phyloP scores from a whole-genome alignment of 2,888 invertebrate species.

The Dasypolia templi region DNA sequence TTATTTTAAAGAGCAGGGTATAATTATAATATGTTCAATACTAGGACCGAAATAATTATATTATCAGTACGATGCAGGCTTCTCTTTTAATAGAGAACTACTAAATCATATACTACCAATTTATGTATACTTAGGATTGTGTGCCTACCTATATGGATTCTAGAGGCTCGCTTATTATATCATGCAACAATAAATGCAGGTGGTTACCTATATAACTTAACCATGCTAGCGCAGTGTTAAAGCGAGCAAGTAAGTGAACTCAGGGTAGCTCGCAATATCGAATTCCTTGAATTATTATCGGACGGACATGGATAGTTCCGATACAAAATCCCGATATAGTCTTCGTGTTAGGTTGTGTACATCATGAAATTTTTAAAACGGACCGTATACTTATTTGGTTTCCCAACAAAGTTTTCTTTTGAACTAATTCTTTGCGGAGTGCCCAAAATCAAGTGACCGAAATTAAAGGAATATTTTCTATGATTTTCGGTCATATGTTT shows the following conservation, averaged over 20 bases:
- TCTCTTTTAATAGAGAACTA: background rate
- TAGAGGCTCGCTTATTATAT: background rate
- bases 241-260: conserved; percentile 20
- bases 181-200: background rate
- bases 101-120: too few relatives aligned
- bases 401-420: background rate
- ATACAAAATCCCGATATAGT: background rate
- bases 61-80: background rate
- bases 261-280: conserved; percentile 31
- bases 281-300: conserved; percentile 37
- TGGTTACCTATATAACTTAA: background rate
- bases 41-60: background rate
- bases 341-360: background rate
- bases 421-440: background rate
- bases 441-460: background rate
- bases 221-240: background rate
- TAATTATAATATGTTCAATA: conserved; percentile 1
- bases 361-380: conserved; percentile 3
- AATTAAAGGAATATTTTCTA: background rate
- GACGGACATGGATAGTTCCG: conserved; percentile 13
- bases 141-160: background rate
- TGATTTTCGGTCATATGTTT: background rate
- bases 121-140: too few relatives aligned
- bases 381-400: background rate
- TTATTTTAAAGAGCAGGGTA: background rate